Evolutionary conservation across 2,888 invertebrate genomes (phyloP).

Genomic region (Meloe dianella): DNA sequence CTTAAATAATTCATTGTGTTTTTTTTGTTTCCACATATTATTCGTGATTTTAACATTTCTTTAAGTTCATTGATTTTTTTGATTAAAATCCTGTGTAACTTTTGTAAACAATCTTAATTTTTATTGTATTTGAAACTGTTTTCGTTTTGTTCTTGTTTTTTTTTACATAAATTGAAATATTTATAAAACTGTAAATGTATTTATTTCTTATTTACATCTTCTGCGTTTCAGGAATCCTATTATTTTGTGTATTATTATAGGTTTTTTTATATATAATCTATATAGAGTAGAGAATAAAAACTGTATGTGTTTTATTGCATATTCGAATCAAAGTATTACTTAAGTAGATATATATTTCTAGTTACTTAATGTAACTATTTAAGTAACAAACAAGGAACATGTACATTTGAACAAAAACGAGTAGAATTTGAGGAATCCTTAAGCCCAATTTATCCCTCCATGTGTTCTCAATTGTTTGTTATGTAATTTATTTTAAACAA

Average conservation of each 20-base stretch:
- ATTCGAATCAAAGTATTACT: constrained; percentile 48
- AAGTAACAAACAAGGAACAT: constrained; percentile 27
- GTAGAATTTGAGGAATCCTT: constrained; percentile 40
- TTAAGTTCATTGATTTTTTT: constrained; percentile 31
- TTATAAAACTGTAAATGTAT: background rate
- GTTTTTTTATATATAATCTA: constrained; percentile 18
- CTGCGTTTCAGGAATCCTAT: background rate
- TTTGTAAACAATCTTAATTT: background rate
- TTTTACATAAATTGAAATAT: background rate
- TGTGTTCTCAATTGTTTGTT: constrained; percentile 35
- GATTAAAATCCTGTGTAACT: background rate
- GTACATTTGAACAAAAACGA: constrained; percentile 45
- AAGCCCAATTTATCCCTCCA: constrained; percentile 46
- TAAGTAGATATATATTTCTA: constrained; percentile 50
- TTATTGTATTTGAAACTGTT: background rate
- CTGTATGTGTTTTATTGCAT: constrained; percentile 47
- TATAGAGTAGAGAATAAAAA: constrained; percentile 42
- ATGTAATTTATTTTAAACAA: too few species aligned
- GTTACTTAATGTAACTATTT: constrained; percentile 46
- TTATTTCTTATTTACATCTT: background rate
- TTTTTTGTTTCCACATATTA: too few species aligned
- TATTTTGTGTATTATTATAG: background rate
- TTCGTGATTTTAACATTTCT: too few species aligned
- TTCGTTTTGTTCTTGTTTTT: background rate
- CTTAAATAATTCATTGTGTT: constrained; percentile 40